Conservation (phyloP, 2,797 vertebrate species). For the Simalia tracyae region DNA sequence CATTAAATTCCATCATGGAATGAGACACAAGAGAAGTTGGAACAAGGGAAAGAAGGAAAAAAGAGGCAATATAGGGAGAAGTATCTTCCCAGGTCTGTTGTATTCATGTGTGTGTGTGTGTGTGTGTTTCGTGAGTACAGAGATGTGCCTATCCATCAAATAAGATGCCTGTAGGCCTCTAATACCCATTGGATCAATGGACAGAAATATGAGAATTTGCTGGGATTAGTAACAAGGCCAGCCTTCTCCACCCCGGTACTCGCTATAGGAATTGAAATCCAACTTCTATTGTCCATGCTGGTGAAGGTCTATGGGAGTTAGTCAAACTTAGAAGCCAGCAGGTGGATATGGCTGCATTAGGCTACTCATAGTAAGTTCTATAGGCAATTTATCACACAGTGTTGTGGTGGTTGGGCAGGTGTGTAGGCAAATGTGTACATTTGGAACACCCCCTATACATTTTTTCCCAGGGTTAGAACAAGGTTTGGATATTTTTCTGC, state of each 20-base stretch:
- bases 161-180: background rate
- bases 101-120: too few relatives aligned
- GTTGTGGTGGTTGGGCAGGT: background rate
- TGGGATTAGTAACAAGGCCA: background rate
- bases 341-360: background rate
- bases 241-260: background rate
- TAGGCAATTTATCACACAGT: background rate
- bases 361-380: background rate
- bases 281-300: background rate
- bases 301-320: background rate
- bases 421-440: background rate
- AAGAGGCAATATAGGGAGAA: background rate
- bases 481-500: background rate
- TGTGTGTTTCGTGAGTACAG: background rate
- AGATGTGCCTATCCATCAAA: background rate
- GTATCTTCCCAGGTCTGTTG: background rate
- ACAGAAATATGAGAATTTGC: background rate
- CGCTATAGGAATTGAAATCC: background rate
- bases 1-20: background rate
- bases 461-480: slow-evolving; percentile 5
- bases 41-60: background rate
- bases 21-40: background rate
- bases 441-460: background rate
- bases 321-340: background rate
- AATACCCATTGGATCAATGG: background rate